phyloP scores from a whole-genome alignment of 2,113 vertebrate species.

The Saimiri boliviensis region DNA sequence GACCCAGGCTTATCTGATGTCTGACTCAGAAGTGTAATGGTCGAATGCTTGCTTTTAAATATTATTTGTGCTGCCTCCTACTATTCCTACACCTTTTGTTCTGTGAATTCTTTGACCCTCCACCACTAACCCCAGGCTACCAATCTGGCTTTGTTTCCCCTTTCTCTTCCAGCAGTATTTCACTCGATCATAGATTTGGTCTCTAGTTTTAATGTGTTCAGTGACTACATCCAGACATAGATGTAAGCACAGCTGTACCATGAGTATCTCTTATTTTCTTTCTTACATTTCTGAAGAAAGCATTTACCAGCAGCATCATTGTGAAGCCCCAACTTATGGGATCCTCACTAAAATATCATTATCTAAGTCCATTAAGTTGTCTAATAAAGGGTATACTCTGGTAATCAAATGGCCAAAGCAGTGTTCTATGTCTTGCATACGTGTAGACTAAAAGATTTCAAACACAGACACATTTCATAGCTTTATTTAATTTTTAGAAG shows the following conservation, averaged over 20 bases:
- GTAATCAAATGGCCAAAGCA: background rate
- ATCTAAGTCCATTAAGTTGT: background rate
- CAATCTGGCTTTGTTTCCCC: background rate
- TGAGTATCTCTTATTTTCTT: background rate
- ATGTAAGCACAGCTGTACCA: background rate
- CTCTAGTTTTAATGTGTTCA: background rate
- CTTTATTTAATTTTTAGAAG: background rate
- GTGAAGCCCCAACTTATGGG: too few species aligned
- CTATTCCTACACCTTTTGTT: background rate
- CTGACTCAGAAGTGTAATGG: background rate
- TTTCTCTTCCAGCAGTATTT: background rate
- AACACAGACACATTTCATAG: background rate
- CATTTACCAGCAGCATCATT: background rate
- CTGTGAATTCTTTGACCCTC: background rate
- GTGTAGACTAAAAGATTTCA: background rate
- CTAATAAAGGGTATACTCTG: background rate
- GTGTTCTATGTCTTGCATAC: background rate
- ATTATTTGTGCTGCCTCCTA: background rate
- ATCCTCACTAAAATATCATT: background rate
- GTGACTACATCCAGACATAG: background rate
- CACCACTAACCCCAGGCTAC: background rate
- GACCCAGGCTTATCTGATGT: background rate
- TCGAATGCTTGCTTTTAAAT: background rate
- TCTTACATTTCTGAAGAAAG: background rate
- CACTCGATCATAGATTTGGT: background rate